Evolutionary conservation across 1,140 invertebrate genomes (phyloP).

Genomic region (Theocolax elegans): DNA sequence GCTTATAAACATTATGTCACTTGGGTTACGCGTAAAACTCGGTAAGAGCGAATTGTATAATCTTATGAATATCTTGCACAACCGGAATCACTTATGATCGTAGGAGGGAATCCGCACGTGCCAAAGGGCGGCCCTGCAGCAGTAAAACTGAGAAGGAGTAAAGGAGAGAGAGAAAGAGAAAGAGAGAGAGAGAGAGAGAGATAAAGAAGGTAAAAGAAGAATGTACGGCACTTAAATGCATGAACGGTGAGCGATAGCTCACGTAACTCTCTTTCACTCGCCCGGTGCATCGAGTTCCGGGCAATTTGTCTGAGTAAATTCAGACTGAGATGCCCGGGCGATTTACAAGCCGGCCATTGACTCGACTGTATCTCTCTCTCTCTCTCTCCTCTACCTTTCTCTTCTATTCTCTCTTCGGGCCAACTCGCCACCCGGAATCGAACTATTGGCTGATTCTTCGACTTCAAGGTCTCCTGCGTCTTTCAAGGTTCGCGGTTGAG

Average conservation of each 20-base stretch:
- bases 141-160: too few relatives aligned
- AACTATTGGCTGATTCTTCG: not conserved
- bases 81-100: slow-evolving; percentile 6
- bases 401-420: not conserved
- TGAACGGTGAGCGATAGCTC: slow-evolving; percentile 14
- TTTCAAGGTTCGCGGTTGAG: too few relatives aligned
- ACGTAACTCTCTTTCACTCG: slow-evolving; percentile 19
- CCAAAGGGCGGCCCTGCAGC: too few relatives aligned
- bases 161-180: too few relatives aligned
- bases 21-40: slow-evolving; percentile 35
- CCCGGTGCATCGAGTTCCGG: too few relatives aligned
- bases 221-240: slow-evolving; percentile 23
- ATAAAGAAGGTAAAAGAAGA: too few relatives aligned
- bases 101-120: too few relatives aligned
- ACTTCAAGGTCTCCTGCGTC: too few relatives aligned
- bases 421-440: not conserved
- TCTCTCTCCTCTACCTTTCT: not conserved
- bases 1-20: too few relatives aligned
- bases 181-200: too few relatives aligned
- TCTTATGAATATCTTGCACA: slow-evolving; percentile 15
- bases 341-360: not conserved
- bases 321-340: not conserved
- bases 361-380: too few relatives aligned
- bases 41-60: slow-evolving; percentile 28
- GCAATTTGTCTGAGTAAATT: slow-evolving; percentile 23